Percentiles rank a stretch among this genome's conserved stretches.
These are phyloP conservation scores for Drosophila athabasca DNA, from an alignment of 1,140 invertebrate species.

Conservation along the genomic window DNA sequence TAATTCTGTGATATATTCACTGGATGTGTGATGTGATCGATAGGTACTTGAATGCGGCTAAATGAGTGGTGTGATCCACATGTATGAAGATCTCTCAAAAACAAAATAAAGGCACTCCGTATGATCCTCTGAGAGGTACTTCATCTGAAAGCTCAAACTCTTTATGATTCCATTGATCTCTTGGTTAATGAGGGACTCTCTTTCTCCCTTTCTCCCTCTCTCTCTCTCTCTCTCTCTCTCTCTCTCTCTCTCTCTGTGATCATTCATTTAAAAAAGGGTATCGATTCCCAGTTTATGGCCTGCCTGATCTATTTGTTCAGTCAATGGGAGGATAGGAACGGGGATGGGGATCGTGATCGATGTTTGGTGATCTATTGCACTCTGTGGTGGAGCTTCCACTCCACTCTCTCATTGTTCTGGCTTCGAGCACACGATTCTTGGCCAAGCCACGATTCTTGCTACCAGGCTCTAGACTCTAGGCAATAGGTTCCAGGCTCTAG, in stretches of 20 bases:
- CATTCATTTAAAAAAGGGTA: background rate
- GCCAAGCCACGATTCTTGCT: slow-evolving; percentile 33
- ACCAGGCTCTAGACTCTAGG: background rate
- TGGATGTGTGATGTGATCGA: too few relatives aligned
- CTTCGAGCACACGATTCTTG: slow-evolving; percentile 49
- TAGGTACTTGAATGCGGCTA: too few relatives aligned
- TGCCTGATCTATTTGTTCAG: slow-evolving; percentile 34
- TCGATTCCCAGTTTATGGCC: background rate
- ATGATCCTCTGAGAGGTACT: too few relatives aligned
- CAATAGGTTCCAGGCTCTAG: background rate
- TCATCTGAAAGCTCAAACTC: too few relatives aligned
- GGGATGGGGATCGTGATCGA: slow-evolving; percentile 42
- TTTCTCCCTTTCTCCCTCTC: background rate
- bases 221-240: background rate
- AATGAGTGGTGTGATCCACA: too few relatives aligned
- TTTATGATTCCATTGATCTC: background rate
- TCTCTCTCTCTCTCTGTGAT: background rate
- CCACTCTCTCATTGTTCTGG: slow-evolving; percentile 57
- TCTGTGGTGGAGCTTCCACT: slow-evolving; percentile 6
- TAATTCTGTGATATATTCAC: too few relatives aligned
- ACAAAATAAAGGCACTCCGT: too few relatives aligned
- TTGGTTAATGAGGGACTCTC: background rate
- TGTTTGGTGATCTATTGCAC: slow-evolving; percentile 69
- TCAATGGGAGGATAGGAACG: slow-evolving; percentile 1
- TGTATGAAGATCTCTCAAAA: too few relatives aligned